Evolutionary conservation across 2,797 vertebrate species (phyloP).

Genomic region (Phrynocephalus forsythii): DNA sequence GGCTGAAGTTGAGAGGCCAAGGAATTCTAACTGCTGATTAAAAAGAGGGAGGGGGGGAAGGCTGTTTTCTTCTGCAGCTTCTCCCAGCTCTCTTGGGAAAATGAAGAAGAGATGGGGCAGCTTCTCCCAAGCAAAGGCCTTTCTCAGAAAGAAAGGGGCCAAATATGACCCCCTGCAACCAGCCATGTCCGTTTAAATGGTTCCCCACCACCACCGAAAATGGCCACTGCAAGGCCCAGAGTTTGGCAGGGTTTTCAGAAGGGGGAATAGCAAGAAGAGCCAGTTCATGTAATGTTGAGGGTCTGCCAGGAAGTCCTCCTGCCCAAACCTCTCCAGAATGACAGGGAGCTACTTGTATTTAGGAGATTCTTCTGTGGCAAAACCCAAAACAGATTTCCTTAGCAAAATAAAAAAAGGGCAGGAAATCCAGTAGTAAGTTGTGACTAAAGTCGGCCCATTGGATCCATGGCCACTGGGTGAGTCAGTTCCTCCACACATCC

Average conservation of each 20-base stretch:
- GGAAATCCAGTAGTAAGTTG: too few relatives aligned
- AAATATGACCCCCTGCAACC: neutral
- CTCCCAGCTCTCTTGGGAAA: neutral
- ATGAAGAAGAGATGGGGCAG: neutral
- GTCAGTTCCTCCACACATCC: neutral
- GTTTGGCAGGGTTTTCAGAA: too few relatives aligned
- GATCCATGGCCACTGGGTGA: neutral
- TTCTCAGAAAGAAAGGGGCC: neutral
- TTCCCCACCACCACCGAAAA: too few relatives aligned
- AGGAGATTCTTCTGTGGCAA: too few relatives aligned
- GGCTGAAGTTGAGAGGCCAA: neutral
- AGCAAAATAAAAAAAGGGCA: too few relatives aligned
- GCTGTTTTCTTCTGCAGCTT: neutral
- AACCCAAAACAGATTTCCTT: too few relatives aligned
- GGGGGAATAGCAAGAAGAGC: too few relatives aligned
- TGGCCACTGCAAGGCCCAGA: too few relatives aligned
- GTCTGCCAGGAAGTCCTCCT: too few relatives aligned
- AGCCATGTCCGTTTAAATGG: neutral
- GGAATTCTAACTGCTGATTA: neutral
- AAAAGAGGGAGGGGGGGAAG: neutral
- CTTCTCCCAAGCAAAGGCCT: neutral
- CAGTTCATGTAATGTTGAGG: too few relatives aligned
- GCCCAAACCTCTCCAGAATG: too few relatives aligned
- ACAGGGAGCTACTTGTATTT: too few relatives aligned
- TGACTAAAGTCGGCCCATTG: neutral